phyloP scores from a whole-genome alignment of 2,888 invertebrate species.

The Tiliacea aurago region DNA sequence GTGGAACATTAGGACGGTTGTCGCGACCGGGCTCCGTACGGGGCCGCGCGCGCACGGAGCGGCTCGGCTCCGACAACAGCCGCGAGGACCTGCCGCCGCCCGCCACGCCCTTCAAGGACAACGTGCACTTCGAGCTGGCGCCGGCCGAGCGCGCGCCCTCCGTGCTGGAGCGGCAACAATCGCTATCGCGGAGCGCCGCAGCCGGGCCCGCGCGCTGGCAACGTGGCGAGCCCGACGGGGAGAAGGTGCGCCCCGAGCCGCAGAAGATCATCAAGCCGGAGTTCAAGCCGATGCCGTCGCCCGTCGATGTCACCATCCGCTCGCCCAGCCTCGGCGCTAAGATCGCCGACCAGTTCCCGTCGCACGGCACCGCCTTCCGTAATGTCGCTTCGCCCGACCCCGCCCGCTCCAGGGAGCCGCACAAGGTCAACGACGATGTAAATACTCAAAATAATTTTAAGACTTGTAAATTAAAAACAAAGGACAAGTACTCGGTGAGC shows the following conservation, averaged over 20 bases:
- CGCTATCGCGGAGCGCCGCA: constrained; percentile 69
- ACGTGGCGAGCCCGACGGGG: constrained; percentile 75
- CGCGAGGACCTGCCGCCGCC: constrained; percentile 80
- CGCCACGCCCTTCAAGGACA: constrained; percentile 82
- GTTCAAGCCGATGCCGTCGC: constrained; percentile 84
- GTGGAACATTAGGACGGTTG: constrained; percentile 72
- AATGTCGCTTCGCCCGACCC: constrained; percentile 85
- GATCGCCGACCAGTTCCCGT: constrained; percentile 85
- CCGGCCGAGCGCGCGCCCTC: constrained; percentile 50
- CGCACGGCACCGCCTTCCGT: constrained; percentile 87
- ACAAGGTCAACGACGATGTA: constrained; percentile 78
- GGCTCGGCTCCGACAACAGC: constrained; percentile 73
- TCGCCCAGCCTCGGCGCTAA: constrained; percentile 86
- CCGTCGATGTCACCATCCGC: constrained; percentile 84
- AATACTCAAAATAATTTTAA: constrained; percentile 82
- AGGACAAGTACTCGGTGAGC: constrained; percentile 84
- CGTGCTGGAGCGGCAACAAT: constrained; percentile 74
- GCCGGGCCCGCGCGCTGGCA: constrained; percentile 78
- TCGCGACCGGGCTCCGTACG: constrained; percentile 84
- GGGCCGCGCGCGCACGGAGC: constrained; percentile 61
- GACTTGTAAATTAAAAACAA: constrained; percentile 82
- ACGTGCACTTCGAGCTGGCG: constrained; percentile 76
- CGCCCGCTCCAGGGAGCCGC: constrained; percentile 68
- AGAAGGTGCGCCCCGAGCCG: constrained; percentile 81
- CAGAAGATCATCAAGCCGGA: constrained; percentile 87